phyloP scores from a whole-genome alignment of 2,797 vertebrate species.

The Euthynnus affinis region DNA sequence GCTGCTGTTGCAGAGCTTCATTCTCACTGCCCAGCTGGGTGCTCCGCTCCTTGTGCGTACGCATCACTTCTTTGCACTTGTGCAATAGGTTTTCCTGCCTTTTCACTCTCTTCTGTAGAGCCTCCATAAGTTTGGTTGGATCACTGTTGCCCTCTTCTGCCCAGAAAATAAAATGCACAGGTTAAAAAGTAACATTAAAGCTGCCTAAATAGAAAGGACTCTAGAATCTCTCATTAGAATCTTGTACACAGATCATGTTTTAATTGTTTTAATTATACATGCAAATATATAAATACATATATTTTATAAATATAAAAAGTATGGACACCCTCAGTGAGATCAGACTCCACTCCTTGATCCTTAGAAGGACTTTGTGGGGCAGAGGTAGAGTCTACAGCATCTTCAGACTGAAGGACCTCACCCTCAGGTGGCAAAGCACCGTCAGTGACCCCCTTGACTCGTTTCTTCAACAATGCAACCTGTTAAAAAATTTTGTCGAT shows the following conservation, averaged over 20 bases:
- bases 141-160: slow-evolving; percentile 85
- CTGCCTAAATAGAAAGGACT: neutral
- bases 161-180: slow-evolving; percentile 48
- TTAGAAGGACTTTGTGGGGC: slow-evolving; percentile 77
- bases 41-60: slow-evolving; percentile 89
- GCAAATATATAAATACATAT: neutral
- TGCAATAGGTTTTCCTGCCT: slow-evolving; percentile 95
- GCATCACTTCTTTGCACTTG: slow-evolving; percentile 91
- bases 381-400: slow-evolving; percentile 59
- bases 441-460: slow-evolving; percentile 82
- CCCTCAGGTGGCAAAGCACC: slow-evolving; percentile 69
- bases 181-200: neutral
- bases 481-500: slow-evolving; percentile 62
- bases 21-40: slow-evolving; percentile 92
- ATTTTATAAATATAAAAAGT: no score
- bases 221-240: neutral
- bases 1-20: slow-evolving; percentile 94
- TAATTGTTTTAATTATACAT: neutral
- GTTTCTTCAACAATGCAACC: slow-evolving; percentile 94
- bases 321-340: slow-evolving; percentile 72
- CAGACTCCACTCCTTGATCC: slow-evolving; percentile 77
- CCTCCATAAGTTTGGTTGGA: slow-evolving; percentile 85
- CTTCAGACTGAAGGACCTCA: slow-evolving; percentile 57
- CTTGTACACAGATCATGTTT: neutral
- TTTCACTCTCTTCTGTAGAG: slow-evolving; percentile 89